A percentile compares a stretch with the other conserved stretches of the same genome.
These are phyloP conservation scores for Stigmatopora argus DNA, from an alignment of 2,113 vertebrate species.

Conservation along the genomic window DNA sequence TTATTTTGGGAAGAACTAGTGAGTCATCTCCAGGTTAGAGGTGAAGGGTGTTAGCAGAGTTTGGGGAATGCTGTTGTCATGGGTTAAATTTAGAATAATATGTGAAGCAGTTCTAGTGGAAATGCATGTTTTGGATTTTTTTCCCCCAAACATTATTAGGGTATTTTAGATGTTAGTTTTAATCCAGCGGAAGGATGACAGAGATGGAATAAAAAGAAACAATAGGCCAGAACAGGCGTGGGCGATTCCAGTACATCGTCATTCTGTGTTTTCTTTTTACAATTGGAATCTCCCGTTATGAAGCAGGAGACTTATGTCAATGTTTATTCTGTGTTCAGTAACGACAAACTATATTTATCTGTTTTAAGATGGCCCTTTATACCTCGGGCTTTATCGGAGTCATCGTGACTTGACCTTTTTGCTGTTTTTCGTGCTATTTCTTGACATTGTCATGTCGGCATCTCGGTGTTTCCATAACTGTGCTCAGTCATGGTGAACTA, in stretches of 20 bases:
- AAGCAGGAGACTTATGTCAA: constrained; percentile 40
- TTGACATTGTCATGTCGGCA: neutral
- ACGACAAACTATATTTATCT: constrained; percentile 26
- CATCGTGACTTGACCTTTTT: neutral
- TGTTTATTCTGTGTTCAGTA: constrained; percentile 32
- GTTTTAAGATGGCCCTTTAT: constrained; percentile 20
- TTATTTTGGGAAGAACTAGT: constrained; percentile 29
- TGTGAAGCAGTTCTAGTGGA: constrained; percentile 8
- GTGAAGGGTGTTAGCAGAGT: constrained; percentile 22
- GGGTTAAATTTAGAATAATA: constrained; percentile 49
- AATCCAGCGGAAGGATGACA: neutral
- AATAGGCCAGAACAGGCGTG: constrained; percentile 31
- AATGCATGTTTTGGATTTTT: neutral
- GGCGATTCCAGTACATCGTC: constrained; percentile 28
- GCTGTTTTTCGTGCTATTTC: neutral
- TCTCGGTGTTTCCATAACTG: neutral
- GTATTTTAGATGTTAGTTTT: neutral
- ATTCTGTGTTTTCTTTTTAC: constrained; percentile 33
- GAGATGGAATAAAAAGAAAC: neutral
- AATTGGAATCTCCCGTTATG: constrained; percentile 47
- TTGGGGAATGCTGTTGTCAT: constrained; percentile 37
- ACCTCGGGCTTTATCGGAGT: constrained; percentile 22
- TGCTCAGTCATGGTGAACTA: neutral
- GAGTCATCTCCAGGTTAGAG: constrained; percentile 48
- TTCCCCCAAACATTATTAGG: neutral